phyloP scores from a whole-genome alignment of 1,140 invertebrate genomes.

The Ceratina japonica region DNA sequence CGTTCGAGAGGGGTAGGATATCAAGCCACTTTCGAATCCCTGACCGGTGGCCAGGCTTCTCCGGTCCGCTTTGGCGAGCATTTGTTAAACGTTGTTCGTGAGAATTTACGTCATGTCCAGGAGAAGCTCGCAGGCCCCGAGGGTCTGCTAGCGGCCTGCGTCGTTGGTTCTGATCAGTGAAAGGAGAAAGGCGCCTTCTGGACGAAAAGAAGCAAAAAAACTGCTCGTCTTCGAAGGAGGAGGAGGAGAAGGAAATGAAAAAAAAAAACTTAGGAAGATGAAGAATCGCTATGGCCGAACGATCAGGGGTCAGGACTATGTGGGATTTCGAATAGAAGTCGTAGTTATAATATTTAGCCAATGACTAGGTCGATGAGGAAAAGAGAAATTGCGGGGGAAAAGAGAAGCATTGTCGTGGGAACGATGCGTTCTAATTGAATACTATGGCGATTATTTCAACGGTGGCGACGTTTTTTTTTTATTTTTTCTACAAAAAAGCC shows the following conservation, averaged over 20 bases:
- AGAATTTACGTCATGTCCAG: conserved; percentile 68
- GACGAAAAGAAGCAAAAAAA: conserved; percentile 44
- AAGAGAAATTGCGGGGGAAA: conserved; percentile 43
- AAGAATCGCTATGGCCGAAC: background rate
- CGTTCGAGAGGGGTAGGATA: background rate
- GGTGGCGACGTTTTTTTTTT: conserved; percentile 78
- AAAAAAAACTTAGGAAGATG: conserved; percentile 44
- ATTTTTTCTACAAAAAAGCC: conserved; percentile 78
- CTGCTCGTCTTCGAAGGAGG: conserved; percentile 31
- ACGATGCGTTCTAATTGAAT: conserved; percentile 7
- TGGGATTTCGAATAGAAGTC: background rate
- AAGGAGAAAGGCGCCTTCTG: conserved; percentile 73
- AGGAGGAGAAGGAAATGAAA: conserved; percentile 23
- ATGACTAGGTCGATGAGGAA: conserved; percentile 41
- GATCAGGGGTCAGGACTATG: conserved; percentile 1
- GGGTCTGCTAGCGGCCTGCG: conserved; percentile 15
- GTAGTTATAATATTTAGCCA: conserved; percentile 29
- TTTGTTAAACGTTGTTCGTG: conserved; percentile 34
- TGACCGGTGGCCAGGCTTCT: conserved; percentile 56
- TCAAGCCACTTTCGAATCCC: conserved; percentile 71
- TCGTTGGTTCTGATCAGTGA: conserved; percentile 64
- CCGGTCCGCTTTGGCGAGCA: conserved; percentile 20
- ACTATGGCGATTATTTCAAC: conserved; percentile 59
- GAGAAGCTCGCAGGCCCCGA: conserved; percentile 55
- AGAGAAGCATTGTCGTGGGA: background rate